Evolutionary conservation across 64 coral and sea anemone species (phyloP).

Genomic region (Stylophora pistillata): DNA sequence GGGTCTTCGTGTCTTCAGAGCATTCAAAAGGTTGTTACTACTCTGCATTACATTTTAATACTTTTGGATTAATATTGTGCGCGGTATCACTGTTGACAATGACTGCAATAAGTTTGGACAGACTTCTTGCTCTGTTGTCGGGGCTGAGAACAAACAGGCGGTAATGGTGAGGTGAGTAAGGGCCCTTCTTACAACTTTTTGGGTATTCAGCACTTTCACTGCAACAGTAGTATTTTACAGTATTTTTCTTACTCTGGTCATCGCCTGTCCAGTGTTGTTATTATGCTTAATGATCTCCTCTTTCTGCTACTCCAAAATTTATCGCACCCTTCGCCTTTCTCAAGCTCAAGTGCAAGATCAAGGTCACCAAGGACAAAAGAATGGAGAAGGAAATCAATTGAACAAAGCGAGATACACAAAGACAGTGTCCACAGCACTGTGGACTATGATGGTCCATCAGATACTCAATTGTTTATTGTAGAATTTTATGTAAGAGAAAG

Average conservation of each 20-base stretch:
- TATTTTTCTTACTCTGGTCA: background rate
- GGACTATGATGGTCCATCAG: background rate
- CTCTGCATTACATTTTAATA: background rate
- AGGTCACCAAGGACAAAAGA: background rate
- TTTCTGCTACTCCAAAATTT: conserved; percentile 35
- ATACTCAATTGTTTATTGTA: no score
- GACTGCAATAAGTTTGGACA: no score
- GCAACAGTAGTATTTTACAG: conserved; percentile 1
- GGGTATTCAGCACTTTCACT: background rate
- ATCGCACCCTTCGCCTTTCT: conserved; percentile 22
- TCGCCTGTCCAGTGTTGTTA: background rate
- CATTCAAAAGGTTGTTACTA: background rate
- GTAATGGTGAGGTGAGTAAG: conserved; percentile 6
- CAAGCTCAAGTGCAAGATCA: conserved; percentile 28
- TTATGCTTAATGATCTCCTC: background rate
- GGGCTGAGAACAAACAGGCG: background rate
- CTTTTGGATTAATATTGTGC: background rate
- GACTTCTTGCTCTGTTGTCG: conserved; percentile 27
- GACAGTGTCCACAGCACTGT: background rate
- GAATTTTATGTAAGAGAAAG: no score
- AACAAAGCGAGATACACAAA: background rate
- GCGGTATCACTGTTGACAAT: conserved; percentile 44
- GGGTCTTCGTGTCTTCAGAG: background rate
- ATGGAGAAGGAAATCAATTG: background rate
- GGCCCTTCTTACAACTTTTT: conserved; percentile 2